Evolutionary conservation across 1,140 invertebrate species (phyloP).

Genomic region (Andrena cerasifolii): DNA sequence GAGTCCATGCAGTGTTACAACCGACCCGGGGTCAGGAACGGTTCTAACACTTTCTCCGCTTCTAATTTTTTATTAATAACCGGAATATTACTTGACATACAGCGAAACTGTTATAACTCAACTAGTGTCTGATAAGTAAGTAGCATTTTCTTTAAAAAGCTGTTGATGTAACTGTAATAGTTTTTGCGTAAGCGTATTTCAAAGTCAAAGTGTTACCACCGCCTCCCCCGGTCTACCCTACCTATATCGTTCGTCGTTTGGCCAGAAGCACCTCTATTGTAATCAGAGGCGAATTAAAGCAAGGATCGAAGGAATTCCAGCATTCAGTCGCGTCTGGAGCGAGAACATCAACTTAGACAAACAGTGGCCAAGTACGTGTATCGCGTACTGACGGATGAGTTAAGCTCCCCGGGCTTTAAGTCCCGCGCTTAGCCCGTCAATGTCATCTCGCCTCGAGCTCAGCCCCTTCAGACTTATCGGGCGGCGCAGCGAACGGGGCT

Average conservation of each 20-base stretch:
- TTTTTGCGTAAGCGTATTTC: no score
- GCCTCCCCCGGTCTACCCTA: no score
- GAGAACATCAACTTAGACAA: conserved; percentile 45
- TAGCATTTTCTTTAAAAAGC: no score
- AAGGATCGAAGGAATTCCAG: conserved; percentile 37
- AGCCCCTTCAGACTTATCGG: conserved; percentile 81
- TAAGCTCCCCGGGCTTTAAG: conserved; percentile 79
- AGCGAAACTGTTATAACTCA: no score
- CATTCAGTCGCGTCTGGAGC: conserved; percentile 58
- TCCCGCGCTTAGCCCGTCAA: conserved; percentile 80
- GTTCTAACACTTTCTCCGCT: no score
- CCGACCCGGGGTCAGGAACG: no score
- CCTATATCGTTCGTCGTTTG: background rate
- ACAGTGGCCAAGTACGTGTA: conserved; percentile 31
- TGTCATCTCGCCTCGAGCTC: conserved; percentile 81
- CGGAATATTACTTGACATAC: no score
- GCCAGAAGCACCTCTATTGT: background rate
- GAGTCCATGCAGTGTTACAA: no score
- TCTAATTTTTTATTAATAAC: no score
- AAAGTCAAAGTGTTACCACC: no score
- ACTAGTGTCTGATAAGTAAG: no score
- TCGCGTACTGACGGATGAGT: conserved; percentile 80
- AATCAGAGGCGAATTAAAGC: background rate
- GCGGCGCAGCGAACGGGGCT: conserved; percentile 75
- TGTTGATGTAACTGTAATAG: no score